Percentiles rank a stretch among this genome's conserved stretches.
Conservation (phyloP, 1,140 invertebrate species). For the Chrysopa pallens region DNA sequence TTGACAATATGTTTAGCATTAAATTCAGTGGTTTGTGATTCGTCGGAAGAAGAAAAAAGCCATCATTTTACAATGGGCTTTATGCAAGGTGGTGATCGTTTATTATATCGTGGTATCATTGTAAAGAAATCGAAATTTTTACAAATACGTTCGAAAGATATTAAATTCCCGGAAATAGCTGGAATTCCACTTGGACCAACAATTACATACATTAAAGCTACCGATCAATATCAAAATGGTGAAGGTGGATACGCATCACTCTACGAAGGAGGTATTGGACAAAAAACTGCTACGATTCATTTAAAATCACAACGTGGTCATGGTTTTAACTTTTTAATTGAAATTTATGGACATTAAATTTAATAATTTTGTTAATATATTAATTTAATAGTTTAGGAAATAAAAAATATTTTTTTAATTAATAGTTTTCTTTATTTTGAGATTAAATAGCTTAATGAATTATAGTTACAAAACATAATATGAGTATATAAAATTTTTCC, state of each 20-base stretch:
- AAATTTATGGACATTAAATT: constrained; percentile 21
- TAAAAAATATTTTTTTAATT: no score
- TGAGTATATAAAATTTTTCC: no score
- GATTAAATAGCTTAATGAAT: no score
- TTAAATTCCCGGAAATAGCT: constrained; percentile 12
- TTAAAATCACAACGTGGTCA: constrained; percentile 21
- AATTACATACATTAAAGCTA: constrained; percentile 21
- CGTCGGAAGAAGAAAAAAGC: no score
- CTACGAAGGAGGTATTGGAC: constrained; percentile 23
- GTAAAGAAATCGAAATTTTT: constrained; percentile 20
- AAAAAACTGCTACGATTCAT: constrained; percentile 18
- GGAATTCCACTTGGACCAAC: constrained; percentile 1
- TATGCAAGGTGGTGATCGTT: constrained; percentile 10
- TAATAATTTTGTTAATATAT: no score
- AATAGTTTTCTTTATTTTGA: no score
- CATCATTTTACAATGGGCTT: constrained; percentile 1
- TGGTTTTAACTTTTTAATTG: constrained; percentile 22
- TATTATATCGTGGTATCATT: constrained; percentile 18
- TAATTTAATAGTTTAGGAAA: no score
- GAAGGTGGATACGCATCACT: constrained; percentile 20
- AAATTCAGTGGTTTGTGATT: no score
- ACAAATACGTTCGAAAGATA: constrained; percentile 18
- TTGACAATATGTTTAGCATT: no score
- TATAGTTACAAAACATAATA: no score
- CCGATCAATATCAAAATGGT: constrained; percentile 21